Base-by-base conservation (phyloP, 2,113 vertebrate species). In the Acrocephalus kingi region DNA sequence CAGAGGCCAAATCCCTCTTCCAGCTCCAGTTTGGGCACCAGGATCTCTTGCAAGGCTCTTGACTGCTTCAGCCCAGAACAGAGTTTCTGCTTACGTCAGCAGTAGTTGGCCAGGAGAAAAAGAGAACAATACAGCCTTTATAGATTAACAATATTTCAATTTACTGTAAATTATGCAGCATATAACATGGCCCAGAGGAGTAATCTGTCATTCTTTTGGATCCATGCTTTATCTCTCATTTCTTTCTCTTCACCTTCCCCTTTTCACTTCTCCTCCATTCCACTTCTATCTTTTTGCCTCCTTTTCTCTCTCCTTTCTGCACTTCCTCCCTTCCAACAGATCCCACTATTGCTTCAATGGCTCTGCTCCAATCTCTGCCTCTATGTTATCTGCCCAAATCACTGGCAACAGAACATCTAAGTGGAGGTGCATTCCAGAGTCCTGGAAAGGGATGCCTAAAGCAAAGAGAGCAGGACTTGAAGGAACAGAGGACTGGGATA, bases 121-220 rank as follows among this genome's bases (percentile, higher is more conserved):
- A 83, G 28, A 86, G 87, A 95, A 96, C 66, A 96, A 96, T 94
- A 24, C 58, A 96, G 87, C 58, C 84, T 94, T 96, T 79, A 61
- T 20, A 87, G 62, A 95, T 94, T 9, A 82, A 82, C 62, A 87
- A 17, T 93, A 97, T 95, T 96, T 87, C 93, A 78, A 94, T 95
- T 95, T 94, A 69, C 77, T 87, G 35, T 73, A 84, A 91, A 73
- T 89, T 82, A 76, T 69, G 49, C 41, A 54, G 54, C 66, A 79
- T 79, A 48, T 73, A 89, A 62, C 67, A 68, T 58, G 67, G 54
- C 71, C 86, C 62, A 69, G 66, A 85, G 71, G 82, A 91, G 35
- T 59, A 76, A 94, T 94, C 31, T 91, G 69, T 91, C 77, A 63
- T 84, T 89, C 49, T 78, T 77, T 81, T 49, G 16, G 54, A 87